Evolutionary conservation across 2,113 vertebrate genomes (phyloP).

Genomic region (Salvelinus fontinalis): DNA sequence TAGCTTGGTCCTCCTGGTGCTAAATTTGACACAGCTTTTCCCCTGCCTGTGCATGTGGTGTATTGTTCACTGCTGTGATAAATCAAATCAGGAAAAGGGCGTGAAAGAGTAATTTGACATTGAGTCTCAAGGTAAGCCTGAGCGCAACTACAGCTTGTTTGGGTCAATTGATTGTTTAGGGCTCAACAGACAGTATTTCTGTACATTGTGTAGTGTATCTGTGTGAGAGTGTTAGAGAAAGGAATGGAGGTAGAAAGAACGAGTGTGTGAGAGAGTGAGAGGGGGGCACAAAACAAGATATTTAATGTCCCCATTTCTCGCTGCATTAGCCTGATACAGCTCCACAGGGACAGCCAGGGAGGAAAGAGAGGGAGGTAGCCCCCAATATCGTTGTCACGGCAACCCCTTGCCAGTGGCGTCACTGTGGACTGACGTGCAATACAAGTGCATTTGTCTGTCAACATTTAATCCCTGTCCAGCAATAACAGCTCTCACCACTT

Average conservation of each 20-base stretch:
- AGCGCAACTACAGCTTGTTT: constrained; percentile 48
- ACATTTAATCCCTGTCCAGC: constrained; percentile 46
- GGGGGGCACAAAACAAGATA: constrained; percentile 47
- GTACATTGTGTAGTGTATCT: constrained; percentile 23
- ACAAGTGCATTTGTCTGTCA: constrained; percentile 49
- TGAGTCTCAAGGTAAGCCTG: constrained; percentile 39
- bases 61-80: constrained; percentile 36
- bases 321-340: constrained; percentile 68
- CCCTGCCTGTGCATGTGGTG: background rate
- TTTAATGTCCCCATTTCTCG: constrained; percentile 66
- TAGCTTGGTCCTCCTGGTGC: background rate
- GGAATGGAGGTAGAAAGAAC: background rate
- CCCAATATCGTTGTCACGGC: constrained; percentile 67
- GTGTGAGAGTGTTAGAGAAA: constrained; percentile 8
- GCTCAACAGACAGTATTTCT: constrained; percentile 48
- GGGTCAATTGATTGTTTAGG: constrained; percentile 63
- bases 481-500: constrained; percentile 29
- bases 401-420: constrained; percentile 63
- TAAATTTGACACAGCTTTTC: constrained; percentile 15
- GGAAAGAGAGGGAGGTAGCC: constrained; percentile 53
- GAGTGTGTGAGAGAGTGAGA: background rate
- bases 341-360: constrained; percentile 53
- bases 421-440: constrained; percentile 49
- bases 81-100: constrained; percentile 42
- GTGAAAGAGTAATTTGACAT: constrained; percentile 37